Evolutionary conservation across 2,888 invertebrate genomes (phyloP), one percentile per base, ranked within the genome.

Genomic region (Caenorhabditis sp.): DNA sequence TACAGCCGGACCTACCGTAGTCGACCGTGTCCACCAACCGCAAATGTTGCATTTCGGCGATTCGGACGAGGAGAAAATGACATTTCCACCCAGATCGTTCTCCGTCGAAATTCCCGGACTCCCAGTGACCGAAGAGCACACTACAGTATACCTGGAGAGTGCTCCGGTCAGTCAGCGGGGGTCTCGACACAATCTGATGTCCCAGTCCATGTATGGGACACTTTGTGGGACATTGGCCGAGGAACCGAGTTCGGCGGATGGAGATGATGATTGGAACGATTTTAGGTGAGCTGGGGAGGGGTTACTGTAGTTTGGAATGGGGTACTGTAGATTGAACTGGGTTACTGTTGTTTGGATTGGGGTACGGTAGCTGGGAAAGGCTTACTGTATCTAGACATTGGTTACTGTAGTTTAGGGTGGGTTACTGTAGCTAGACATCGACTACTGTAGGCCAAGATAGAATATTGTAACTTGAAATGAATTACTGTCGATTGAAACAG

Each of bases 11-110:
- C 72, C 80, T 5, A 53, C 84, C 0, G 83, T 87, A 4, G 82
- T 87, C 26, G 87, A 87, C 18, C 78, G 85, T 13, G 76, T 83
- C 18, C 74, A 86, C 64, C 87, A 80, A 37, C 80, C 86, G 0
- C 86, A 86, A 24, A 70, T 87, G n/a, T 76, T 82, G 4, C 80
- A 82, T 37, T 87, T 82, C 35, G 84, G 79, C 2, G 82, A 83
- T 35, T 82, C 82, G 0, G 85, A 85, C 50, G 85, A 85, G 40
- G 85, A 85, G 47, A 62, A 62, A 58, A 18, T 40, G 8, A 35
- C 51, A 26, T 60, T 32, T 60, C 58, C 67, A 13, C 24, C 67
- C 4, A 44, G 79, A 62, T 72, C 71, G 22, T 70, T 78, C 22
- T 79, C 71, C 0, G 71, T 71, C 1, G 79, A 79, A 53, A 71